Evolutionary conservation across 2,888 invertebrate species (phyloP).

Genomic region (Eledone cirrhosa): DNA sequence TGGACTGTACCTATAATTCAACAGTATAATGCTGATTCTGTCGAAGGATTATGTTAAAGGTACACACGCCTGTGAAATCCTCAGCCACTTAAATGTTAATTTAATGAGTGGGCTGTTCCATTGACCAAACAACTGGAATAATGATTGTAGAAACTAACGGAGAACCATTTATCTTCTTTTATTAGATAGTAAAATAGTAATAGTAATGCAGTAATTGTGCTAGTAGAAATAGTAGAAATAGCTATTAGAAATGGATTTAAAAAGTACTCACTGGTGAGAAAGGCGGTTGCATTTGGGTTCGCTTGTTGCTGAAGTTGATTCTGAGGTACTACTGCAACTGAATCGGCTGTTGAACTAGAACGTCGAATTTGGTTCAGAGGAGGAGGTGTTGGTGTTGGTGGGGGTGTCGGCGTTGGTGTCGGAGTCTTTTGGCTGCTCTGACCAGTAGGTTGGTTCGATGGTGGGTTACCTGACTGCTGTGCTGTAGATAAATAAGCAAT

Average conservation of each 20-base stretch:
- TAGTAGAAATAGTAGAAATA: too few relatives aligned
- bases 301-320: slow-evolving; percentile 26
- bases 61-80: too few relatives aligned
- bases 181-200: too few relatives aligned
- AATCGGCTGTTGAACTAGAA: slow-evolving; percentile 33
- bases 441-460: slow-evolving; percentile 25
- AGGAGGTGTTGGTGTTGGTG: slow-evolving; percentile 43
- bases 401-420: slow-evolving; percentile 34
- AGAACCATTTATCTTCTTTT: too few relatives aligned
- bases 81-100: too few relatives aligned
- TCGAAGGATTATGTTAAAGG: too few relatives aligned
- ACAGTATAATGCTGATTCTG: too few relatives aligned
- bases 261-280: slow-evolving; percentile 31
- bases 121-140: too few relatives aligned
- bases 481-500: slow-evolving; percentile 5
- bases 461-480: slow-evolving; percentile 24
- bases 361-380: slow-evolving; percentile 35
- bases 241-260: neutral
- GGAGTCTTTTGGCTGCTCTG: slow-evolving; percentile 34
- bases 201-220: too few relatives aligned
- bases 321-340: slow-evolving; percentile 29
- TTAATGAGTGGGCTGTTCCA: too few relatives aligned
- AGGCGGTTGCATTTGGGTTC: slow-evolving; percentile 29
- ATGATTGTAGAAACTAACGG: too few relatives aligned
- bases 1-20: too few relatives aligned